phyloP scores from a whole-genome alignment of 1,140 invertebrate species.

The Magallana angulata region DNA sequence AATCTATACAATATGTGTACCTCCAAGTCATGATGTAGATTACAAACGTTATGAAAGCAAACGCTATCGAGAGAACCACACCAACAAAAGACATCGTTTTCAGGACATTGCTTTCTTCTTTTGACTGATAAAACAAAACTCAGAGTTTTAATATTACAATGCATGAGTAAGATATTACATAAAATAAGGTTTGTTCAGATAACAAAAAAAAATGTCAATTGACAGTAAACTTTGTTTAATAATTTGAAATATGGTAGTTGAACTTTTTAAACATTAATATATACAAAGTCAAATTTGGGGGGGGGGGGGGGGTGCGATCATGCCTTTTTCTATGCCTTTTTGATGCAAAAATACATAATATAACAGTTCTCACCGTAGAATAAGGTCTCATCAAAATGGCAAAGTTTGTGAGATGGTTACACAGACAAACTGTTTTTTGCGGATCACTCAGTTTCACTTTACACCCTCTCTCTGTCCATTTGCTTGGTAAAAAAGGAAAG shows the following conservation, averaged over 20 bases:
- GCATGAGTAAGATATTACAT: too few species aligned
- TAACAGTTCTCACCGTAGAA: background rate
- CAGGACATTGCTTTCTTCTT: background rate
- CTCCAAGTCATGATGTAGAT: constrained; percentile 41
- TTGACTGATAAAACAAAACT: background rate
- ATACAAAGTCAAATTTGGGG: too few species aligned
- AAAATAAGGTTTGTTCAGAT: background rate
- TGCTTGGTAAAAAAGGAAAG: background rate
- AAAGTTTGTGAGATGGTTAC: constrained; percentile 69
- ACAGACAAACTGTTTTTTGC: constrained; percentile 47
- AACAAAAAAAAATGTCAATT: background rate
- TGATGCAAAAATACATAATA: too few species aligned
- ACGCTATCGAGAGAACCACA: constrained; percentile 16
- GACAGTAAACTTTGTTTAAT: background rate
- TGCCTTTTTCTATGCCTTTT: too few species aligned
- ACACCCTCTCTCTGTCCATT: background rate
- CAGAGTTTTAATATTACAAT: too few species aligned
- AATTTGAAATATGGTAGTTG: too few species aligned
- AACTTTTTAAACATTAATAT: too few species aligned
- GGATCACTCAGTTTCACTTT: background rate
- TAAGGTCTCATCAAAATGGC: constrained; percentile 65
- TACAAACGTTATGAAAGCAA: constrained; percentile 3
- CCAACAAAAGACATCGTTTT: constrained; percentile 26
- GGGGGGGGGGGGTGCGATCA: too few species aligned
- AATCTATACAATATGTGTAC: background rate